A percentile compares a stretch with the other conserved stretches of the same genome.
Conservation (phyloP, 2,113 vertebrate genomes). For the Empidonax alnorum region DNA sequence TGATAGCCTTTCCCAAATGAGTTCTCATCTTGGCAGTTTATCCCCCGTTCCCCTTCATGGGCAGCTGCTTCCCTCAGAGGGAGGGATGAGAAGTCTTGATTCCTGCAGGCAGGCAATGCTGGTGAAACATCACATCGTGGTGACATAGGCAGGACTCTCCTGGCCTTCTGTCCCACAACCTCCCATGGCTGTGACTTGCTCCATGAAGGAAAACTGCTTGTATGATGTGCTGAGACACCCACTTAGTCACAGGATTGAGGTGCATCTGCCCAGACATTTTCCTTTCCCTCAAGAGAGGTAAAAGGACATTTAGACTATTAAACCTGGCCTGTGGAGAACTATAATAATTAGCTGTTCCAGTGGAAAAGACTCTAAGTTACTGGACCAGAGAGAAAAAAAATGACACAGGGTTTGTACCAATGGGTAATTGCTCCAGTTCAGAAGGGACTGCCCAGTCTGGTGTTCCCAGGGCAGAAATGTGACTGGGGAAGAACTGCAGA, state of each 20-base stretch:
- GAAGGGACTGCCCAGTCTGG: background rate
- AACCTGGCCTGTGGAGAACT: background rate
- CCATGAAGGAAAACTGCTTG: background rate
- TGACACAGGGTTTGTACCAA: background rate
- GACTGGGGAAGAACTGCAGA: background rate
- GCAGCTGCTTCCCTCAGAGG: background rate
- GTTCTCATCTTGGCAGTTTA: constrained; percentile 2
- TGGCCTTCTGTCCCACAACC: background rate
- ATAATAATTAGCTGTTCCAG: background rate
- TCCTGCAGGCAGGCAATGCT: background rate
- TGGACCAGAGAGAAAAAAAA: background rate
- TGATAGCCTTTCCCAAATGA: background rate
- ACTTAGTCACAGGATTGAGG: background rate
- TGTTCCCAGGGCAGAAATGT: background rate
- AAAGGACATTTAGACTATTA: background rate
- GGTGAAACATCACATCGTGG: background rate
- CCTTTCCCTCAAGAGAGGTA: background rate
- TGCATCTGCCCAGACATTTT: background rate
- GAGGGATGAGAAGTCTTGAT: background rate
- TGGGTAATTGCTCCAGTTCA: background rate
- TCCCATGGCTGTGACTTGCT: background rate
- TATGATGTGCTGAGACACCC: background rate
- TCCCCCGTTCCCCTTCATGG: background rate
- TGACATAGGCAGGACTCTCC: background rate
- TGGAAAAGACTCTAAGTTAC: background rate